Evolutionary conservation across 2,797 vertebrate species (phyloP).

Genomic region (Gadopsis bispinosus): DNA sequence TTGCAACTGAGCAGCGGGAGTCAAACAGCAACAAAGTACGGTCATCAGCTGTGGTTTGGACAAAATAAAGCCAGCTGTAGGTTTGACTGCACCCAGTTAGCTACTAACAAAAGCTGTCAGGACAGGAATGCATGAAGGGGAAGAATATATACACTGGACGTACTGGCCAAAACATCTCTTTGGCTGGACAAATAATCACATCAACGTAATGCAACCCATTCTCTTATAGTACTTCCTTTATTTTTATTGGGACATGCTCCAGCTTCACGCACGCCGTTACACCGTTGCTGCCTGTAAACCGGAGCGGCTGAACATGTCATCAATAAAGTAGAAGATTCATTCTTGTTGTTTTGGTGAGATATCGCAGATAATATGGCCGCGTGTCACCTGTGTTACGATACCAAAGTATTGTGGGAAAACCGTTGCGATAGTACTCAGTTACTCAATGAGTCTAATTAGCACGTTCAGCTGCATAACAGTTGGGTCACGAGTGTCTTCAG

Average conservation of each 20-base stretch:
- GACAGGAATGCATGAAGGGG: neutral
- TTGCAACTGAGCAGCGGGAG: neutral
- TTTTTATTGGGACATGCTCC: slow-evolving; percentile 7
- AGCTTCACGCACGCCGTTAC: neutral
- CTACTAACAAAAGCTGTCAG: neutral
- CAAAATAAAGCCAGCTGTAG: neutral
- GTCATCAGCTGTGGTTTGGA: neutral
- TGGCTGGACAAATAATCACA: slow-evolving; percentile 15
- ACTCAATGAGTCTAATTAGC: slow-evolving; percentile 2
- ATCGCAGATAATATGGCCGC: neutral
- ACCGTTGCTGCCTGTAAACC: neutral
- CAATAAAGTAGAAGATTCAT: neutral
- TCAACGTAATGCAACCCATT: neutral
- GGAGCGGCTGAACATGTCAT: neutral
- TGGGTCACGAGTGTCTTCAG: slow-evolving; percentile 50
- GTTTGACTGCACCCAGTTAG: neutral
- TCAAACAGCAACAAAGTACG: neutral
- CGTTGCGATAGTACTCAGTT: neutral
- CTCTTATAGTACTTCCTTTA: neutral
- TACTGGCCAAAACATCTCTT: neutral
- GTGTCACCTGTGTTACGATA: slow-evolving; percentile 3
- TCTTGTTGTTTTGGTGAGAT: neutral
- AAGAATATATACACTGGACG: neutral
- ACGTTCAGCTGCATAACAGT: slow-evolving; percentile 29
- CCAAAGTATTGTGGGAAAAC: slow-evolving; percentile 13